Conservation (phyloP, 2,113 vertebrate genomes). For the Etia nguti region DNA sequence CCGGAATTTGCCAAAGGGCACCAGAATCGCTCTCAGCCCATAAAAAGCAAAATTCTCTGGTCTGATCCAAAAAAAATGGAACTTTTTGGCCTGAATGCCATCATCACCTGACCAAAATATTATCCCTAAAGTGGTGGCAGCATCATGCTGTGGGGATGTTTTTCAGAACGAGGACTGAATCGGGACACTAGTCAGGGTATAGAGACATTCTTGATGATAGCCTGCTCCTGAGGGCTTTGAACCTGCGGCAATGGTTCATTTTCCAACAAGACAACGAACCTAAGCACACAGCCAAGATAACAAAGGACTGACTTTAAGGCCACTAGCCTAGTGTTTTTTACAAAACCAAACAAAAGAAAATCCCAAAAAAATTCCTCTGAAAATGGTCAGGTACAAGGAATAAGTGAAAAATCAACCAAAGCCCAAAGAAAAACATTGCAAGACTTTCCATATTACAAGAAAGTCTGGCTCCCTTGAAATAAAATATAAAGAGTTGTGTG, state of each 20-base stretch:
- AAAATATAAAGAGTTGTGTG: background rate
- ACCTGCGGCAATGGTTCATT: background rate
- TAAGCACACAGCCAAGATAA: background rate
- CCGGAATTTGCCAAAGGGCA: background rate
- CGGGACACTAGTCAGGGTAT: background rate
- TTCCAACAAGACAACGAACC: background rate
- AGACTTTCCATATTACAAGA: background rate
- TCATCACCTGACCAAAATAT: background rate
- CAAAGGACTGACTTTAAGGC: background rate
- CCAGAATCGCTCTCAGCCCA: too few species aligned
- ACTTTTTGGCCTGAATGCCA: background rate
- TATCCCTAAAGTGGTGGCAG: background rate
- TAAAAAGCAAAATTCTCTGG: background rate
- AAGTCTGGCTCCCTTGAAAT: background rate
- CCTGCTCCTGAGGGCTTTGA: background rate
- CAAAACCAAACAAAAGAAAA: background rate
- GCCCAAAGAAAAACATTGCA: background rate
- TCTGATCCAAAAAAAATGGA: background rate
- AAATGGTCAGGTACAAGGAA: background rate
- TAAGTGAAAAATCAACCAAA: background rate
- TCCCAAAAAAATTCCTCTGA: background rate
- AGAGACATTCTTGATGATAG: background rate
- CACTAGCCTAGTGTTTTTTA: background rate
- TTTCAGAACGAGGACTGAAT: background rate
- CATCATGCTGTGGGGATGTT: background rate